Conservation (phyloP, 1,140 invertebrate genomes). For the Psilanteris sp. region DNA sequence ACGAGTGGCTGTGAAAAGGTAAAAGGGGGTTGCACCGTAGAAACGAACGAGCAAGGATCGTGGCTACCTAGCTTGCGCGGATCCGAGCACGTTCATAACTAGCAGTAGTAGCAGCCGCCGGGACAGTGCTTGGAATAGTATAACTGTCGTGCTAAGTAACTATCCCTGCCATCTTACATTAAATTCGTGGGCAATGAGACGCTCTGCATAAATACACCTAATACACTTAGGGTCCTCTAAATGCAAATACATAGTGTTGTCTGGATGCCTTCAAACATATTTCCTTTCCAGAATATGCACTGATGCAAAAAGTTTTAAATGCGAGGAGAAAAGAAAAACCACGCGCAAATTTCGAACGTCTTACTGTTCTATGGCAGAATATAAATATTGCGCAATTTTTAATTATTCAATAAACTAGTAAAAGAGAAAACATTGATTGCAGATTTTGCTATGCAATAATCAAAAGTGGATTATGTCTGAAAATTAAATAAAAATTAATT, state of each 20-base stretch:
- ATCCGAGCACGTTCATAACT: conserved; percentile 65
- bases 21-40: conserved; percentile 44
- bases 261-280: too few relatives aligned
- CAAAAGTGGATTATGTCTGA: too few relatives aligned
- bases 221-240: conserved; percentile 63
- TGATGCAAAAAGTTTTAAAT: too few relatives aligned
- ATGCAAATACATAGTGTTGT: not conserved
- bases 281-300: too few relatives aligned
- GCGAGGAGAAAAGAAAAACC: too few relatives aligned
- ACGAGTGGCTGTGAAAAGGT: conserved; percentile 52
- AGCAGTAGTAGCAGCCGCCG: conserved; percentile 47
- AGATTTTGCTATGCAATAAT: too few relatives aligned
- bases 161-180: conserved; percentile 72
- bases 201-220: conserved; percentile 75
- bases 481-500: too few relatives aligned
- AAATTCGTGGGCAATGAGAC: conserved; percentile 76
- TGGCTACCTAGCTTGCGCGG: conserved; percentile 9
- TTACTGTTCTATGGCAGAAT: too few relatives aligned
- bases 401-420: too few relatives aligned
- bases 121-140: conserved; percentile 64
- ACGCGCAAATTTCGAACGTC: too few relatives aligned
- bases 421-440: too few relatives aligned
- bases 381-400: too few relatives aligned
- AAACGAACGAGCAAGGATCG: conserved; percentile 36
- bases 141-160: conserved; percentile 77